phyloP scores from a whole-genome alignment of 2,797 vertebrate species.

The Leuciscus waleckii region DNA sequence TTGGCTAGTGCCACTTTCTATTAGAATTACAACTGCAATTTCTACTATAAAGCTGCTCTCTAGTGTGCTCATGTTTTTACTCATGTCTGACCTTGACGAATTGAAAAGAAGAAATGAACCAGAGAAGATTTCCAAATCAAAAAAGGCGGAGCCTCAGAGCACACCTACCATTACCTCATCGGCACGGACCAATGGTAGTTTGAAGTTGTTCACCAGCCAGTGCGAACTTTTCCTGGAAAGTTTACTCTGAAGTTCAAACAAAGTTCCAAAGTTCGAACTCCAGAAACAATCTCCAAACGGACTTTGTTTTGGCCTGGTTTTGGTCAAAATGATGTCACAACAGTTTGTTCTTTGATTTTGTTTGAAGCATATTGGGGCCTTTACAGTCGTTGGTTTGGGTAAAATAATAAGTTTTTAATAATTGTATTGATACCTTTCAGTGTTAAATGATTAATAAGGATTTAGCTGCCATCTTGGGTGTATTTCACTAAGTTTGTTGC shows the following conservation, averaged over 20 bases:
- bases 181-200: neutral
- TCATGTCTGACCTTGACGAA: neutral
- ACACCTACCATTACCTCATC: neutral
- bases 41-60: no score
- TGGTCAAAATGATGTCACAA: neutral
- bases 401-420: neutral
- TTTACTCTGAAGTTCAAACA: neutral
- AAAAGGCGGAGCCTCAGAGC: neutral
- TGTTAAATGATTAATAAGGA: neutral
- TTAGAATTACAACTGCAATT: no score
- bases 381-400: neutral
- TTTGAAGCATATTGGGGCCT: neutral
- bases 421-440: neutral
- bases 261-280: neutral
- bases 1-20: no score
- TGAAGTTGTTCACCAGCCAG: neutral
- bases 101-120: neutral
- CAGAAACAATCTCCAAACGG: neutral
- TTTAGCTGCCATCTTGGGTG: neutral
- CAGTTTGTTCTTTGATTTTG: neutral
- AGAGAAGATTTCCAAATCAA: neutral
- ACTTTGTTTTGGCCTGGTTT: neutral
- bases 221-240: neutral
- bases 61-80: no score
- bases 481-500: neutral